Conservation (phyloP, 2,797 vertebrate genomes). For the Chlorospingus semifuscus region DNA sequence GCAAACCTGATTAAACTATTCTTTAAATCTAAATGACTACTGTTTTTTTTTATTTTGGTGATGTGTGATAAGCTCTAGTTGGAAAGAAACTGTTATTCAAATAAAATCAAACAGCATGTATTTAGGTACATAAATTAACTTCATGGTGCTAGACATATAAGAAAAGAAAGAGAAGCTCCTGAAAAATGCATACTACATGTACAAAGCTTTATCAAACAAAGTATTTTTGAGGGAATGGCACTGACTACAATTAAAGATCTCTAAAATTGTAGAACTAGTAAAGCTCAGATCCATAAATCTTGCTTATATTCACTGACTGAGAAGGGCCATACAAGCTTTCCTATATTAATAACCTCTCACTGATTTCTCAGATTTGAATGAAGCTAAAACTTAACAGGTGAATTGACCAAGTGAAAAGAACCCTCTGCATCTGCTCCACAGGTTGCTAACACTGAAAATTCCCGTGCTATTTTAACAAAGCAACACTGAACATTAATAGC, state of each 20-base stretch:
- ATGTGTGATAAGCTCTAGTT: background rate
- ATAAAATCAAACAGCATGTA: conserved; percentile 9
- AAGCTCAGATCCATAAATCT: background rate
- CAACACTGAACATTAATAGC: accelerated
- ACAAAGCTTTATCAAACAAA: background rate
- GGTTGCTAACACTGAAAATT: background rate
- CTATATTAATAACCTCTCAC: background rate
- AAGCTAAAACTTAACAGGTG: background rate
- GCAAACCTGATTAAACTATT: background rate
- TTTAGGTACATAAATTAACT: conserved; percentile 12
- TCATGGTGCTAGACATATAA: background rate
- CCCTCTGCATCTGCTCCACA: background rate
- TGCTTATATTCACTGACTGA: background rate
- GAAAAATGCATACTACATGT: background rate
- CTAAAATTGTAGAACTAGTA: background rate
- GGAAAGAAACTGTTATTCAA: background rate
- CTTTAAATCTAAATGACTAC: background rate
- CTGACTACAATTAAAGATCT: background rate
- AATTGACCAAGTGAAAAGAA: background rate
- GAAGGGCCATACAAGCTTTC: background rate
- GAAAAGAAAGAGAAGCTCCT: background rate
- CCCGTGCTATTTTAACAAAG: background rate
- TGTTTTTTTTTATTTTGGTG: background rate
- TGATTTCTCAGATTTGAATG: background rate
- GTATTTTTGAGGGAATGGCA: background rate